Percentiles rank a stretch among this genome's conserved stretches.
These are phyloP conservation scores for Pantala flavescens DNA, from an alignment of 1,140 invertebrate genomes.

Conservation along the genomic window DNA sequence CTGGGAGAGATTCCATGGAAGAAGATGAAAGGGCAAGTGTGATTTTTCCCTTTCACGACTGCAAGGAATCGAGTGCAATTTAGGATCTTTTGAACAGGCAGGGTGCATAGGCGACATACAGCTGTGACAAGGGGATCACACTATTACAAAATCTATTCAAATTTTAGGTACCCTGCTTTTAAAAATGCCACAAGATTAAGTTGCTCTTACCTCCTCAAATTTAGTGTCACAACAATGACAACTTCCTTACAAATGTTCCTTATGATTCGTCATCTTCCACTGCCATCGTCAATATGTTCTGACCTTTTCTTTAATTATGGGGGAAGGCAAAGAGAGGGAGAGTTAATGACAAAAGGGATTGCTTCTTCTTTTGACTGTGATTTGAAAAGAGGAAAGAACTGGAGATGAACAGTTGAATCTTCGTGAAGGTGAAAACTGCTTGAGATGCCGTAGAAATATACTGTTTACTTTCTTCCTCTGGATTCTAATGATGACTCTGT, in stretches of 20 bases:
- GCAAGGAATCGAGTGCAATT: background rate
- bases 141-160: slow-evolving; percentile 2
- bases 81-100: background rate
- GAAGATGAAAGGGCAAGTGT: too few relatives aligned
- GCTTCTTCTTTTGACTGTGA: background rate
- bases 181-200: background rate
- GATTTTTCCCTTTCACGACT: background rate
- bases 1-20: background rate
- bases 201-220: too few relatives aligned
- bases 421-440: background rate
- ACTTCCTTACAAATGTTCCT: too few relatives aligned
- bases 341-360: slow-evolving; percentile 6
- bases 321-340: slow-evolving; percentile 4
- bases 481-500: background rate
- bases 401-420: background rate
- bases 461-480: background rate
- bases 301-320: background rate
- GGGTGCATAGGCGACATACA: background rate
- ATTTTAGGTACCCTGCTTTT: slow-evolving; percentile 4
- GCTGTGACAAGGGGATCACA: background rate
- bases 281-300: background rate
- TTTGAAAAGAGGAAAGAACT: background rate
- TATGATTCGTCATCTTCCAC: background rate
- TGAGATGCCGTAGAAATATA: background rate
- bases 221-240: too few relatives aligned